Base-by-base conservation (phyloP, 2,113 vertebrate genomes). In the Coryphaenoides rupestris region DNA sequence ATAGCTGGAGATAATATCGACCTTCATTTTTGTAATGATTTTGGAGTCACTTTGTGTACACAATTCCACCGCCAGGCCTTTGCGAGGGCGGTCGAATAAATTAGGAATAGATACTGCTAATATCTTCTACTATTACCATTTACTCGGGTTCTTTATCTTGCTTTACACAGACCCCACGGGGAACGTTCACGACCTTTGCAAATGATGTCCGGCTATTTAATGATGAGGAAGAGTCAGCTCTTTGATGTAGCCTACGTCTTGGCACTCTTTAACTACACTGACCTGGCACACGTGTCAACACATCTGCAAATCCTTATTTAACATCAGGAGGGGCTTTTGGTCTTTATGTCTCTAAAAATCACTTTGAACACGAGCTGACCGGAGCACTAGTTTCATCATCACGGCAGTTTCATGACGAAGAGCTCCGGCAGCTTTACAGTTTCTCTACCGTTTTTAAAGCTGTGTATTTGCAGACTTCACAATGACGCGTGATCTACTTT, bases 111-210 rank as follows among this genome's bases (percentile, higher is more conserved):
- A 40, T 40, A 40, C 33, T 40, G 13, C 33, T 40, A 12, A 40
- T 40, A 40, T 40, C 13, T 40, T 7, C 9, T 40, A 13, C 13
- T 40, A 40, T 40, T 40, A 40, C 33, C 13, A 40, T 7, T 40
- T 40, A 40, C 9, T 12, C 33, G 9, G 72, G 58, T 72, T 78
- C 76, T 69, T 58, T 60, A 63, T 52, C 33, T n/a, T 12, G n/a
- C 58, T 28, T 59, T 60, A 70, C 58, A 56, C 62, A 59, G 68
- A 58, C 67, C 21, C 53, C 33, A 60, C 50, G 74, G 47, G 58
- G 63, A 82, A 74, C 73, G 62, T 76, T 76, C 64, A 69, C 53
- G 65, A 71, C 65, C 63, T 67, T 68, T 73, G 78, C 57, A 80
- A 77, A 79, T 81, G 21, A 57, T 75, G 72, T 77, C 69, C 13